Percentiles rank a stretch among this genome's conserved stretches.
phyloP scores from a whole-genome alignment of 1,140 invertebrate species.

The Limonius californicus region DNA sequence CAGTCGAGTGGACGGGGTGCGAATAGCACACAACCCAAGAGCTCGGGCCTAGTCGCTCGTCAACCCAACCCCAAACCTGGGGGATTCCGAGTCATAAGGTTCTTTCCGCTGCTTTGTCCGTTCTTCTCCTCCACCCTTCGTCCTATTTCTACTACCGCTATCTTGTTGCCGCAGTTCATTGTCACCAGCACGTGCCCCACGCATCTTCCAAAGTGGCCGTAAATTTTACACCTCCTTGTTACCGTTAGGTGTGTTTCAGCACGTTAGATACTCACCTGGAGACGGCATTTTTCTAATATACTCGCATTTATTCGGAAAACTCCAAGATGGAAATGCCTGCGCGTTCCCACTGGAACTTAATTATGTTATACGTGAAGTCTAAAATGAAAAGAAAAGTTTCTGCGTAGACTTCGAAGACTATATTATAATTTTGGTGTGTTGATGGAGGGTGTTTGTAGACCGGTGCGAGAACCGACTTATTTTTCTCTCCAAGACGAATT shows the following conservation, averaged over 20 bases:
- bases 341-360: conserved; percentile 6
- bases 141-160: background rate
- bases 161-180: conserved; percentile 4
- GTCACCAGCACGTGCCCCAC: background rate
- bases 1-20: background rate
- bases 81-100: conserved; percentile 3
- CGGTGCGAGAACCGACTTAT: too few species aligned
- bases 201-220: background rate
- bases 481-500: too few species aligned
- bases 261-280: background rate
- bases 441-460: too few species aligned
- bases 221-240: conserved; percentile 2
- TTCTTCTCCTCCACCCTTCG: background rate
- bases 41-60: background rate
- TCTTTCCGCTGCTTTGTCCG: background rate
- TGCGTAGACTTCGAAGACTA: background rate
- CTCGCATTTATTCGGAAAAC: background rate
- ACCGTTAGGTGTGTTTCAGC: conserved; percentile 1
- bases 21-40: background rate
- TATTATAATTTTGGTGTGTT: too few species aligned
- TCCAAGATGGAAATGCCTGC: conserved; percentile 12
- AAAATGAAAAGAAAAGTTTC: conserved; percentile 2
- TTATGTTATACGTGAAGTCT: background rate
- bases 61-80: too few species aligned
- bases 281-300: conserved; percentile 8